phyloP scores from a whole-genome alignment of 2,888 invertebrate genomes.

The Allophyes oxyacanthae region DNA sequence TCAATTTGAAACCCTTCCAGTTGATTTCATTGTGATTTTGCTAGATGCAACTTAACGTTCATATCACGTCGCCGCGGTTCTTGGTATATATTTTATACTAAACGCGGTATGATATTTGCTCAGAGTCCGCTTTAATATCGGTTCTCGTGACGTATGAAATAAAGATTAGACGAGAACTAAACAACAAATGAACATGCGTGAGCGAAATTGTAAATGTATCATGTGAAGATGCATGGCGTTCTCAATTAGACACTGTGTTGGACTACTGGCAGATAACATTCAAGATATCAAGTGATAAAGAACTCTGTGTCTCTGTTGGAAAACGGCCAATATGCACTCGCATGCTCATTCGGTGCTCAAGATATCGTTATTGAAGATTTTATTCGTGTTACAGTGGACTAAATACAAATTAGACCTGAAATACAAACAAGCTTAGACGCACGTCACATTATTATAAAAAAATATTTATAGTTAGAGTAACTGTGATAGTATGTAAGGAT shows the following conservation, averaged over 20 bases:
- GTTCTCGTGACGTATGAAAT: slow-evolving; percentile 73
- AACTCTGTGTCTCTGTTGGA: slow-evolving; percentile 50
- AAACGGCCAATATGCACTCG: slow-evolving; percentile 71
- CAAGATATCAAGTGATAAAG: slow-evolving; percentile 22
- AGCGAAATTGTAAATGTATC: slow-evolving; percentile 59
- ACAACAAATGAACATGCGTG: slow-evolving; percentile 86
- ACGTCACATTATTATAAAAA: slow-evolving; percentile 59
- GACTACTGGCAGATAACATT: slow-evolving; percentile 26
- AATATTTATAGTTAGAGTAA: slow-evolving; percentile 56
- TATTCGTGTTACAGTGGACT: slow-evolving; percentile 69
- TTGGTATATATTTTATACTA: too few relatives aligned
- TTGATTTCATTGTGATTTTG: too few relatives aligned
- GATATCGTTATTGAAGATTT: slow-evolving; percentile 64
- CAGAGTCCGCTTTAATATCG: slow-evolving; percentile 70
- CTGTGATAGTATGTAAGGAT: slow-evolving; percentile 54
- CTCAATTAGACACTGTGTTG: slow-evolving; percentile 37
- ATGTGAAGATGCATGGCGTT: slow-evolving; percentile 48
- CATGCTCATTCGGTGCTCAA: slow-evolving; percentile 84
- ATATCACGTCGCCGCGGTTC: too few relatives aligned
- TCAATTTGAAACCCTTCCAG: too few relatives aligned
- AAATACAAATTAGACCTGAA: slow-evolving; percentile 72
- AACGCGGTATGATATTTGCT: slow-evolving; percentile 59
- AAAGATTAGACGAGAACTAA: slow-evolving; percentile 74
- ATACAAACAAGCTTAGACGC: slow-evolving; percentile 73
- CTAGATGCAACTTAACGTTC: too few relatives aligned